Evolutionary conservation across 2,888 invertebrate species (phyloP), one percentile per base, ranked within the genome.

Genomic region (Tenthredo notha): DNA sequence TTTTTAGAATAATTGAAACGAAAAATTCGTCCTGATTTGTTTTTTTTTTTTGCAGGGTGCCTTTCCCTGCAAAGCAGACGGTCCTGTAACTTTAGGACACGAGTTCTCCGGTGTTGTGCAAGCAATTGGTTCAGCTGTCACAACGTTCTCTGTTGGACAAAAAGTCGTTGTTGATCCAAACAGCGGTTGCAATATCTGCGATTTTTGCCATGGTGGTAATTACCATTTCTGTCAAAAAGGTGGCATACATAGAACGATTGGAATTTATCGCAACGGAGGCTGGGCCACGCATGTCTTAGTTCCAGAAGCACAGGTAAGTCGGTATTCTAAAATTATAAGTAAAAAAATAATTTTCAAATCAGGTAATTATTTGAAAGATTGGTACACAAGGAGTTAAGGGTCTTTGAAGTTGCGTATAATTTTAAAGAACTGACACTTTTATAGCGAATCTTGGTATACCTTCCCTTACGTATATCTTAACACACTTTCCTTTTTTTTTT

Each of bases 141-240:
- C 87, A 1, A 91, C 92, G 78, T 94, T 96, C 88, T 95, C 95
- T 91, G 93, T 94, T 5, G 96, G 96, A 0, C 96, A 97, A 90
- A 94, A 94, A 85, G 96, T 97, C 0, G 95, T 95, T 3, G 95
- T 96, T 0, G 96, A 97, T 89, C 96, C 97, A 0, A 96, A 96
- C 91, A 94, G 95, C 61, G 94, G 96, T 1, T 97, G 97, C 90
- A 92, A 94, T 67, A 94, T 94, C 1, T 97, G 97, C 90, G 89
- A 94, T 1, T 94, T 93, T 89, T 97, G 97, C 89, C 96, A 95
- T 74, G 93, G 92, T 2, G 96, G 96, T 0, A 94, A 94, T 47
- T 96, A 96, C 89, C 96, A 97, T 87, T 95, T 95, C 91, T 97
- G 97, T 88, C 88, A 93, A 6, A 90, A 90, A 0, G 96, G 95